Evolutionary conservation across 2,888 invertebrate genomes (phyloP).

Genomic region (Lasius fuliginosus): DNA sequence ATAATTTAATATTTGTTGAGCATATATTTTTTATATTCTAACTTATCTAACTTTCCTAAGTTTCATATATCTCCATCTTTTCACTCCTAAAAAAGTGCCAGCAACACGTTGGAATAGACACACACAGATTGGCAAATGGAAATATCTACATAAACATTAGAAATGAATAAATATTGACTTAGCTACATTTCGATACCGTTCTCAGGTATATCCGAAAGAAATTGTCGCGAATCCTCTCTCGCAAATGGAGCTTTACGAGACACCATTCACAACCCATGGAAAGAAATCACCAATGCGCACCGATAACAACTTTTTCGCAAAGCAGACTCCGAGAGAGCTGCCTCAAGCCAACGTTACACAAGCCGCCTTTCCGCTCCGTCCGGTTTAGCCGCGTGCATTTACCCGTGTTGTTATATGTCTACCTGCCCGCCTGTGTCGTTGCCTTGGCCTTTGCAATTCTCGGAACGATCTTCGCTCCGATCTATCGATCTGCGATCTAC

Average conservation of each 20-base stretch:
- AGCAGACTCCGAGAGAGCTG: slow-evolving; percentile 36
- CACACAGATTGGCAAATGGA: neutral
- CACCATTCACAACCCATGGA: neutral
- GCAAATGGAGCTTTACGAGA: neutral
- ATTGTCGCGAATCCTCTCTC: neutral
- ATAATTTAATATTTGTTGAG: neutral
- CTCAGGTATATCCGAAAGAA: neutral
- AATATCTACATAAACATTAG: neutral
- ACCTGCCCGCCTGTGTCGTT: slow-evolving; percentile 59
- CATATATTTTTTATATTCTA: neutral
- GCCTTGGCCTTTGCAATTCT: slow-evolving; percentile 78
- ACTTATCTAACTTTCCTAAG: neutral
- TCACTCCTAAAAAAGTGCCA: neutral
- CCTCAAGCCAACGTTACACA: slow-evolving; percentile 56
- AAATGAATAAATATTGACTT: slow-evolving; percentile 12
- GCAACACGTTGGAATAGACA: neutral
- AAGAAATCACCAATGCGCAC: slow-evolving; percentile 25
- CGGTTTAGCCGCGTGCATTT: slow-evolving; percentile 71
- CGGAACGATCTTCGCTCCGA: slow-evolving; percentile 73
- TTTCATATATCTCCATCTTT: neutral
- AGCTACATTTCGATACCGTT: neutral
- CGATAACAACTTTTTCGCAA: slow-evolving; percentile 63
- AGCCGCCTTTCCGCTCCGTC: slow-evolving; percentile 57
- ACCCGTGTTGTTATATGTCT: slow-evolving; percentile 63
- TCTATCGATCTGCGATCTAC: slow-evolving; percentile 74